Base-by-base conservation (phyloP, 2,888 invertebrate genomes). In the Ornithoptera priamus region DNA sequence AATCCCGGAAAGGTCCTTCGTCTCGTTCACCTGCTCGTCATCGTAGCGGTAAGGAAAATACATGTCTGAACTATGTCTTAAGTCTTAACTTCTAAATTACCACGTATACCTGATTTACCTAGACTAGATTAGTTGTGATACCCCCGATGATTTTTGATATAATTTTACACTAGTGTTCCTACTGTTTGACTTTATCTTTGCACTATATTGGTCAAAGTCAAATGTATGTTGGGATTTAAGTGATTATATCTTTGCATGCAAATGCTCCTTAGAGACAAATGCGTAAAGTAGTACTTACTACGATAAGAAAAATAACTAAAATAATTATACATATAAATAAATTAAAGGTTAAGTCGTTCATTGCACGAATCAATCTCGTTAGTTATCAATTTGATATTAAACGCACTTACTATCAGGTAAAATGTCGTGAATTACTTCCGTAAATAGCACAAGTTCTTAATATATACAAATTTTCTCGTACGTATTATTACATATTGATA, bases 21-120 rank as follows among this genome's bases (percentile, higher is more conserved):
- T 72, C 73, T 69, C 67, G 67, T 71, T 70, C 67, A 57, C 74
- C 73, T 72, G 75, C 76, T 78, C 76, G 73, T 81, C 77, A 76
- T 78, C 76, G 80, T 87, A 86, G 84, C 76, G 72, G 73, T 87
- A 87, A 90, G 88, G 78, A 78, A 86, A 92, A 90, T 88, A 93
- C 93, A 94, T 94, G 94, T 94, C 94, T 94, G 94, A 94, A 85
- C 94, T 93, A 93, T 93, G 94, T 93, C 78, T 64, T 83, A 73
- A 75, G 74, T 74, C 70, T 63, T 76, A 75, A 75, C 73, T 36
- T 75, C 73, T 77, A 75, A 76, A 76, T 76, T 72, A 73, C 77
- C 78, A 74, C 75, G 80, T 84, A 85, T 87, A 88, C 88, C 87
- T 88, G 84, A 86, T 81, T 81, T 82, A 78, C 71, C 69, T 86